Evolutionary conservation across 2,888 invertebrate genomes (phyloP).

Genomic region (Drosophila mayaguana): DNA sequence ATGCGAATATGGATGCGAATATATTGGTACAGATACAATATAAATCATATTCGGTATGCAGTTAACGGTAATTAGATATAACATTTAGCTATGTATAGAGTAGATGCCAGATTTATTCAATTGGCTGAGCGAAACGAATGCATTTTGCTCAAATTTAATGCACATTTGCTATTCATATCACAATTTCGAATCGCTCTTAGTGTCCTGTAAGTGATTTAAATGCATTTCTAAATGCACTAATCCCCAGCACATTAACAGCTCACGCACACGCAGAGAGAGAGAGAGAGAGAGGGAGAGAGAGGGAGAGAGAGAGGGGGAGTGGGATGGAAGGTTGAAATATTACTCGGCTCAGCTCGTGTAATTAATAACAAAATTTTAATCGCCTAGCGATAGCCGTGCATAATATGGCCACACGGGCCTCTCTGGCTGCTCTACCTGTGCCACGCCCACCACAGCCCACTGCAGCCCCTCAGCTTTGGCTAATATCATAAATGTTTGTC

Average conservation of each 20-base stretch:
- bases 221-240: conserved; percentile 57
- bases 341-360: conserved; percentile 48
- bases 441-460: not conserved
- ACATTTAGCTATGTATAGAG: not conserved
- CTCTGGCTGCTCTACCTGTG: not conserved
- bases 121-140: conserved; percentile 14
- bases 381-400: conserved; percentile 63
- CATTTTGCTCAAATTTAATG: conserved; percentile 10
- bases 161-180: conserved; percentile 46
- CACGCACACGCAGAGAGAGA: not conserved
- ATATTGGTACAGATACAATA: no score
- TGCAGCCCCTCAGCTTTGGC: not conserved
- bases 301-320: not conserved
- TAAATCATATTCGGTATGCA: not conserved
- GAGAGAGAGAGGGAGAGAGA: not conserved
- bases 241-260: conserved; percentile 70
- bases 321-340: conserved; percentile 40
- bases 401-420: conserved; percentile 14
- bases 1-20: no score
- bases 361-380: conserved; percentile 77
- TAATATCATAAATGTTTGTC: conserved; percentile 54
- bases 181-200: conserved; percentile 32
- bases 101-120: conserved; percentile 2
- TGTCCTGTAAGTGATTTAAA: conserved; percentile 58
- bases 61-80: conserved; percentile 12